These are phyloP conservation scores for Cyphomyrus plagiostoma DNA, from an alignment of 2,113 vertebrate genomes.

Conservation along the genomic window DNA sequence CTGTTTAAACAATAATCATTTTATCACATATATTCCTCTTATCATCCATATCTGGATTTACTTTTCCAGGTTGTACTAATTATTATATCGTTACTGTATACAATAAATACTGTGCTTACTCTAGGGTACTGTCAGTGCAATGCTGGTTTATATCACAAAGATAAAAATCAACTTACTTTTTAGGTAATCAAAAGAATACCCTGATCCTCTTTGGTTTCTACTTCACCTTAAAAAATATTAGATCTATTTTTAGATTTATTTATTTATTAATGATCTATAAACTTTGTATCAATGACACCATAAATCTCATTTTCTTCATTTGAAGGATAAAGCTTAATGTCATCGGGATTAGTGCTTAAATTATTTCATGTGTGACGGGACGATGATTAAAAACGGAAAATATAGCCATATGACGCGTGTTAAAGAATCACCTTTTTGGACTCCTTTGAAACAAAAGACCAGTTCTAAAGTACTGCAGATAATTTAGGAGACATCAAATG, in stretches of 20 bases:
- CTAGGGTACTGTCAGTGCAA: neutral
- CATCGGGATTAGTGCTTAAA: slow-evolving; percentile 8
- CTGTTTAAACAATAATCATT: neutral
- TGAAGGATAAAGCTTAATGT: slow-evolving; percentile 2
- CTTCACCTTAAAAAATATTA: neutral
- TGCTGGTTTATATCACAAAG: neutral
- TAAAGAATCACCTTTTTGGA: neutral
- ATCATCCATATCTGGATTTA: neutral
- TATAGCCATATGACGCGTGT: neutral
- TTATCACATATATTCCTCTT: neutral
- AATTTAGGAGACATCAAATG: slow-evolving; percentile 11
- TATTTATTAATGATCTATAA: neutral
- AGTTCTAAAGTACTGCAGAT: neutral
- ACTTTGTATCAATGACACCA: slow-evolving; percentile 1
- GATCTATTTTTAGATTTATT: neutral
- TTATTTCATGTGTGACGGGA: slow-evolving; percentile 5
- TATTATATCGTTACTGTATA: neutral
- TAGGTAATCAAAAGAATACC: neutral
- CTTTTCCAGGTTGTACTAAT: neutral
- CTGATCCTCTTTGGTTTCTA: neutral
- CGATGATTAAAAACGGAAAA: neutral
- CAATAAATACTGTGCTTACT: neutral
- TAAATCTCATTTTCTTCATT: slow-evolving; percentile 4
- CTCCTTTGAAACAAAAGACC: neutral
- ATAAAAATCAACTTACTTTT: neutral